Conservation (phyloP, 2,888 invertebrate species). For the Synergus japonicus region DNA sequence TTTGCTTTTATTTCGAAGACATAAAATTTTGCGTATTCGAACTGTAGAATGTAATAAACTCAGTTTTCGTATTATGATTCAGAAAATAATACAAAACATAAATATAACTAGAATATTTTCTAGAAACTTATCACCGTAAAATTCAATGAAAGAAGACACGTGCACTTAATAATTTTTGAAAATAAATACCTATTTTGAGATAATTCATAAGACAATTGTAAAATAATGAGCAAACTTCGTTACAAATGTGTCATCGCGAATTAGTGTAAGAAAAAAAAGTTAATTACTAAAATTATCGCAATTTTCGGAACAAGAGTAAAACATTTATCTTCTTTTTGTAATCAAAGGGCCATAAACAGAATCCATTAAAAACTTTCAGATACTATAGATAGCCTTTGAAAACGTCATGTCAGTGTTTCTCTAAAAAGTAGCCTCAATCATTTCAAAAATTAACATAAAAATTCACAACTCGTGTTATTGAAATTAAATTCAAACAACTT, state of each 20-base stretch:
- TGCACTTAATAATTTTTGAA: not conserved
- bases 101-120: not conserved
- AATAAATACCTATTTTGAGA: not conserved
- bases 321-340: too few relatives aligned
- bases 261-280: too few relatives aligned
- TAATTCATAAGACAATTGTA: not conserved
- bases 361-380: too few relatives aligned
- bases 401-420: constrained; percentile 73
- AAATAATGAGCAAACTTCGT: not conserved
- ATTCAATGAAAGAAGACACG: not conserved
- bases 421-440: constrained; percentile 64
- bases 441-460: not conserved
- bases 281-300: not conserved
- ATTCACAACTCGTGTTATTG: not conserved
- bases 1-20: not conserved
- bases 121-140: not conserved
- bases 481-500: constrained; percentile 67
- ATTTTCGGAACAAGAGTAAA: too few relatives aligned
- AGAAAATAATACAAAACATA: not conserved
- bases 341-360: too few relatives aligned
- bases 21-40: not conserved
- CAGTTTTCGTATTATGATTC: not conserved
- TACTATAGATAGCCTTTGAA: too few relatives aligned
- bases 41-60: constrained; percentile 3
- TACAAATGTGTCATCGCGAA: not conserved